Evolutionary conservation across 2,888 invertebrate species (phyloP).

Genomic region (Eupithecia subfuscata): DNA sequence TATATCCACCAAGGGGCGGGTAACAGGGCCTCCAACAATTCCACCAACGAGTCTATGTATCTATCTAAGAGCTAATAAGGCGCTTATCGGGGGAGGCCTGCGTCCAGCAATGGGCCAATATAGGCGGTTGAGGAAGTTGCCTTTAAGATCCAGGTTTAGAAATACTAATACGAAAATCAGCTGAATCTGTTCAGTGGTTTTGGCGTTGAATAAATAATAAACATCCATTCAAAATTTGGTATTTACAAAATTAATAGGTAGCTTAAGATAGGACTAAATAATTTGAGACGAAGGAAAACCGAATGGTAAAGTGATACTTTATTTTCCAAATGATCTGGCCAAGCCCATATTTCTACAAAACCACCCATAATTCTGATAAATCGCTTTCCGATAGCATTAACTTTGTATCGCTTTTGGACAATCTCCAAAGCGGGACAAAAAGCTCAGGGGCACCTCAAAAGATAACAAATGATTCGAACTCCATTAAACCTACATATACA

Average conservation of each 20-base stretch:
- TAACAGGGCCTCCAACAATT: no score
- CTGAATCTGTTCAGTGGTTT: no score
- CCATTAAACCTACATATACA: constrained; percentile 57
- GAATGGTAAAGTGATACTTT: neutral
- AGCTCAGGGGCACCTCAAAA: constrained; percentile 19
- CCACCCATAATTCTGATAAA: constrained; percentile 21
- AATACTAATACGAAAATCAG: neutral
- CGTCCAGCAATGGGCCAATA: no score
- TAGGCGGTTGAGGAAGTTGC: no score
- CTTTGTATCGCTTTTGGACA: constrained; percentile 32
- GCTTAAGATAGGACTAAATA: neutral
- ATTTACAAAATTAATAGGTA: neutral
- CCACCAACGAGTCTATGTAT: no score
- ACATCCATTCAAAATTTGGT: neutral
- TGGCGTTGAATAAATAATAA: no score
- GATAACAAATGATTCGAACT: constrained; percentile 41
- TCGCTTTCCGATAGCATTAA: constrained; percentile 20
- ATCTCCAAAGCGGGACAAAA: constrained; percentile 32
- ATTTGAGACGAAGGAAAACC: neutral
- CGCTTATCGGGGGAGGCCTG: no score
- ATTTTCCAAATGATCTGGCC: neutral
- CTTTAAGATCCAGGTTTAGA: no score
- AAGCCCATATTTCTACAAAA: neutral
- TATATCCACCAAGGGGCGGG: no score
- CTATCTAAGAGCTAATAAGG: no score